Conservation (phyloP, 2,888 invertebrate genomes). For the Torymus texanus region DNA sequence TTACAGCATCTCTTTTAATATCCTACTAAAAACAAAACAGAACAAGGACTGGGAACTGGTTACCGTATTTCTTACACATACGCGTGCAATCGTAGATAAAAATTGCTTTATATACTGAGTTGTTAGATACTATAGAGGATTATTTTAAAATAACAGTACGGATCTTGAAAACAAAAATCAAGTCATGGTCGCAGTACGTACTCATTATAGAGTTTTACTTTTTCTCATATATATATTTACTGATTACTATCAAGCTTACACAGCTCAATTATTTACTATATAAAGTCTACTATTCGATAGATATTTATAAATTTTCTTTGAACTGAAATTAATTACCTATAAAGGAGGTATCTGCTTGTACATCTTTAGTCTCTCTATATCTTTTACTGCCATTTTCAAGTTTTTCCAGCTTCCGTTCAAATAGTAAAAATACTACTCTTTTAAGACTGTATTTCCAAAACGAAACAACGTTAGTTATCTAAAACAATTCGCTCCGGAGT, state of each 20-base stretch:
- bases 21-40: neutral
- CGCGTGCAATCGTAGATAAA: neutral
- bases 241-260: constrained; percentile 18
- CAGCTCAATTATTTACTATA: constrained; percentile 25
- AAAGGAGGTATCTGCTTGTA: constrained; percentile 15
- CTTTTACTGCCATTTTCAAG: no score
- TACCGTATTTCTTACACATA: neutral
- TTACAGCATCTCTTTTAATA: constrained; percentile 4
- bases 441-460: neutral
- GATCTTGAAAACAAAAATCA: constrained; percentile 43
- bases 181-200: constrained; percentile 7
- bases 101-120: no score
- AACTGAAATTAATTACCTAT: constrained; percentile 27
- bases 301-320: constrained; percentile 21
- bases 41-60: neutral
- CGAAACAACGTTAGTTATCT: neutral
- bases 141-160: constrained; percentile 20
- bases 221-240: constrained; percentile 3
- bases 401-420: neutral
- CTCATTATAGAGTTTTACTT: constrained; percentile 38
- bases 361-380: neutral
- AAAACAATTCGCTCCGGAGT: neutral
- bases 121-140: no score
- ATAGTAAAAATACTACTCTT: constrained; percentile 26
- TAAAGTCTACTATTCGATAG: constrained; percentile 18